phyloP scores from a whole-genome alignment of 2,888 invertebrate genomes.

The Amblyteles armatorius region DNA sequence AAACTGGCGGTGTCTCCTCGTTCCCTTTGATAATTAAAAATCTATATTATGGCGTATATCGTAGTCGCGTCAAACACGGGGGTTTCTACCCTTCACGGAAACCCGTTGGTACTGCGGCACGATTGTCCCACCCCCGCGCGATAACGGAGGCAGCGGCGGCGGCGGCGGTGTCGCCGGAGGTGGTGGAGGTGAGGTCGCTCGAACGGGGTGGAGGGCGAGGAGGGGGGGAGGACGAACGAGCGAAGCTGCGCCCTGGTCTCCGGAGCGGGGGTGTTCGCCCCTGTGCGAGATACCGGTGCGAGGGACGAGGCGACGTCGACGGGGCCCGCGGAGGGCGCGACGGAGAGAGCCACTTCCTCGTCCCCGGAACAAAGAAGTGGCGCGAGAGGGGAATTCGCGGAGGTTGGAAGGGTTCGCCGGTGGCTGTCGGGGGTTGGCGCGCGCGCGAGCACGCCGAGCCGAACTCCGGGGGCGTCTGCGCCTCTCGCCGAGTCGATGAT shows the following conservation, averaged over 20 bases:
- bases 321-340: conserved; percentile 24
- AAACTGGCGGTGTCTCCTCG: conserved; percentile 11
- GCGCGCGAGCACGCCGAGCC: conserved; percentile 46
- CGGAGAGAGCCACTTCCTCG: conserved; percentile 34
- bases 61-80: conserved; percentile 57
- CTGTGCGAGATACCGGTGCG: conserved; percentile 38
- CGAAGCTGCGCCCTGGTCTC: conserved; percentile 66
- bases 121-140: conserved; percentile 70
- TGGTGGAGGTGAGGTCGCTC: conserved; percentile 58
- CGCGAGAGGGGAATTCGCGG: conserved; percentile 61
- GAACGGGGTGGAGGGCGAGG: conserved; percentile 41
- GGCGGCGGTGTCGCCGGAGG: conserved; percentile 48
- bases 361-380: conserved; percentile 62
- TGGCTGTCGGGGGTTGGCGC: conserved; percentile 27
- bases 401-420: conserved; percentile 40
- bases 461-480: conserved; percentile 68
- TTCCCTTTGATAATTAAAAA: conserved; percentile 63
- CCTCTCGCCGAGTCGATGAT: conserved; percentile 69
- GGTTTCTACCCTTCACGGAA: conserved; percentile 75
- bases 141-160: conserved; percentile 60
- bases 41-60: conserved; percentile 65
- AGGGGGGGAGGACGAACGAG: conserved; percentile 43
- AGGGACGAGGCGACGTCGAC: conserved; percentile 38
- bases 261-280: conserved; percentile 2
- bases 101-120: conserved; percentile 80